Conservation (phyloP, 1,140 invertebrate species). For the Proales similis region DNA sequence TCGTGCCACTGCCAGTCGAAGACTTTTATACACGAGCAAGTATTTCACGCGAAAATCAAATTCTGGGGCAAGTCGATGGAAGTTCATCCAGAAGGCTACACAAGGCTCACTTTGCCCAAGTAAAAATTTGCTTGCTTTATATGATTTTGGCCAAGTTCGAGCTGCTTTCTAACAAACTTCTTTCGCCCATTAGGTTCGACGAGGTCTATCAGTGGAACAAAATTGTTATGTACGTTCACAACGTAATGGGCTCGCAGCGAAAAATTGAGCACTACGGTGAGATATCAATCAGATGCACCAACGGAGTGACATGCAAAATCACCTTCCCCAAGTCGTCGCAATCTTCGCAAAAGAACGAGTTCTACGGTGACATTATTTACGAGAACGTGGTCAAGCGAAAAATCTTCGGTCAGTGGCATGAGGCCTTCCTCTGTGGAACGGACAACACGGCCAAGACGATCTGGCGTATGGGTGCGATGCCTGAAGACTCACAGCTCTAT, state of each 20-base stretch:
- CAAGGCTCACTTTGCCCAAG: conserved; percentile 55
- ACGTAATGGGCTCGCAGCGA: conserved; percentile 66
- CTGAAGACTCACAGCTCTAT: conserved; percentile 69
- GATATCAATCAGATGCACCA: conserved; percentile 60
- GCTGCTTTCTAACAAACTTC: not conserved
- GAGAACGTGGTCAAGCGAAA: conserved; percentile 33
- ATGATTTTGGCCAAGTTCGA: no score
- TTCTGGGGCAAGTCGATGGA: conserved; percentile 56
- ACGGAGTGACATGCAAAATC: conserved; percentile 65
- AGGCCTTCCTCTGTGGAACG: conserved; percentile 26
- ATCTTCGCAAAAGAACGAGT: conserved; percentile 33
- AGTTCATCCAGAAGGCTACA: conserved; percentile 52
- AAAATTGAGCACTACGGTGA: conserved; percentile 82
- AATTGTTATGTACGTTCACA: conserved; percentile 78
- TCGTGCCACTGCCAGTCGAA: conserved; percentile 52
- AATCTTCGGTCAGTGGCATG: conserved; percentile 38
- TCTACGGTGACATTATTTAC: conserved; percentile 23
- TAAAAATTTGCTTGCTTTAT: conserved; percentile 40
- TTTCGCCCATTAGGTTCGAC: conserved; percentile 46
- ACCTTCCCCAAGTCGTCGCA: conserved; percentile 60
- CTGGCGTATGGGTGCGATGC: conserved; percentile 61
- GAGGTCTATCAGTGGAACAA: conserved; percentile 75
- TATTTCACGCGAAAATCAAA: conserved; percentile 52
- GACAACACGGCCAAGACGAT: conserved; percentile 37
- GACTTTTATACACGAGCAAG: conserved; percentile 71